Conservation (phyloP, 2,888 invertebrate genomes). For the Phytoseiulus persimilis region DNA sequence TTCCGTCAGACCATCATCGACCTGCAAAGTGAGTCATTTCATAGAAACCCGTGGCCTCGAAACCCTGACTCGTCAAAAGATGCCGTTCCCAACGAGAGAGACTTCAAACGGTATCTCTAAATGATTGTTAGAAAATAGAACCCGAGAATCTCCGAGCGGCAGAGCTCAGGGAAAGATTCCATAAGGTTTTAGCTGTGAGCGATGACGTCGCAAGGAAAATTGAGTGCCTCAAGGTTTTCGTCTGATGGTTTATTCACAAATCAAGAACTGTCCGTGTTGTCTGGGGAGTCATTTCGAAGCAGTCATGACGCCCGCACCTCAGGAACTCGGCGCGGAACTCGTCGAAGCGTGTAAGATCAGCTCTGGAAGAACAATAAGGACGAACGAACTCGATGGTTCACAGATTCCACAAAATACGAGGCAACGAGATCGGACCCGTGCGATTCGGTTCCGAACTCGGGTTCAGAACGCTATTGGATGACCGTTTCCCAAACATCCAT, state of each 20-base stretch:
- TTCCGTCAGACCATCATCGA: constrained; percentile 73
- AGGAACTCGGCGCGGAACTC: neutral
- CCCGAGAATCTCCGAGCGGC: neutral
- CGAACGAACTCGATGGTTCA: neutral
- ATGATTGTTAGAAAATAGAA: neutral
- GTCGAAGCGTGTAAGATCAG: neutral
- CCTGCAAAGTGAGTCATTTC: constrained; percentile 14
- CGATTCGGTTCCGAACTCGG: neutral
- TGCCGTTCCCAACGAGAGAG: neutral
- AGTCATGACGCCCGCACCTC: neutral
- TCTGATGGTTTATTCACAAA: neutral
- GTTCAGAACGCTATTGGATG: too few relatives aligned
- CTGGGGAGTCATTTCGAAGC: neutral
- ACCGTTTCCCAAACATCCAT: too few relatives aligned
- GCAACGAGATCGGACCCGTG: neutral
- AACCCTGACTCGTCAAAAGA: neutral
- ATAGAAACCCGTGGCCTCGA: neutral
- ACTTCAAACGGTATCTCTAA: neutral
- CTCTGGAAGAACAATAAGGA: neutral
- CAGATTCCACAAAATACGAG: neutral
- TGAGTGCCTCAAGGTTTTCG: neutral
- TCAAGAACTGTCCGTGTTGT: neutral
- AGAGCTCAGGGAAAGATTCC: neutral
- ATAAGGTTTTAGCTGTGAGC: too few relatives aligned
- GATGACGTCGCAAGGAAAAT: neutral